Evolutionary conservation across 1,140 invertebrate genomes (phyloP), one percentile per base, ranked within the genome.

Genomic region (Doryteuthis pealeii): DNA sequence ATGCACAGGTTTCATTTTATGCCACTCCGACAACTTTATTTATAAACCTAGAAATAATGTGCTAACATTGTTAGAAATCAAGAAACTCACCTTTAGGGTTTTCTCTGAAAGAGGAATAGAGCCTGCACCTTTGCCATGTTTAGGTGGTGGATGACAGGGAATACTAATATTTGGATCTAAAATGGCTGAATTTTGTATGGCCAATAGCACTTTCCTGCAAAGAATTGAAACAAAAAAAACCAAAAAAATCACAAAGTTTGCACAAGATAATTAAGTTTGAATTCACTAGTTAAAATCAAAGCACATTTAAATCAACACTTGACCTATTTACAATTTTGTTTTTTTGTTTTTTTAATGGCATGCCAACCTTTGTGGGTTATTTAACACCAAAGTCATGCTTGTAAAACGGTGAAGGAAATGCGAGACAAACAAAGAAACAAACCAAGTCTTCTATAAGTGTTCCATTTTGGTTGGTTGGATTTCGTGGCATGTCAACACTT

Each of bases 1-100:
- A n/a, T n/a, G n/a, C n/a, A n/a, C n/a, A n/a, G n/a, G n/a, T n/a
- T n/a, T n/a, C n/a, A n/a, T n/a, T n/a, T n/a, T n/a, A n/a, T n/a
- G n/a, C n/a, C n/a, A n/a, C n/a, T n/a, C n/a, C n/a, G n/a, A n/a
- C n/a, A n/a, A n/a, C n/a, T n/a, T n/a, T n/a, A n/a, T n/a, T n/a
- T n/a, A n/a, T n/a, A n/a, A n/a, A n/a, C n/a, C n/a, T n/a, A n/a
- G n/a, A n/a, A n/a, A n/a, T n/a, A n/a, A n/a, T n/a, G n/a, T n/a
- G n/a, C n/a, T n/a, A n/a, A n/a, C n/a, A n/a, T n/a, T n/a, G n/a
- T n/a, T n/a, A n/a, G n/a, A n/a, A n/a, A n/a, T n/a, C n/a, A 18
- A 66, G 12, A 40, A 1, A 45, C 76, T 71, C 77, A 85, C 84
- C 81, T 85, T 85, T 0, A 85, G 75, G 40, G 77, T 80, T 78